A percentile compares a stretch with the other conserved stretches of the same genome.
phyloP scores from a whole-genome alignment of 2,113 vertebrate species.

The Beaufortia kweichowensis region DNA sequence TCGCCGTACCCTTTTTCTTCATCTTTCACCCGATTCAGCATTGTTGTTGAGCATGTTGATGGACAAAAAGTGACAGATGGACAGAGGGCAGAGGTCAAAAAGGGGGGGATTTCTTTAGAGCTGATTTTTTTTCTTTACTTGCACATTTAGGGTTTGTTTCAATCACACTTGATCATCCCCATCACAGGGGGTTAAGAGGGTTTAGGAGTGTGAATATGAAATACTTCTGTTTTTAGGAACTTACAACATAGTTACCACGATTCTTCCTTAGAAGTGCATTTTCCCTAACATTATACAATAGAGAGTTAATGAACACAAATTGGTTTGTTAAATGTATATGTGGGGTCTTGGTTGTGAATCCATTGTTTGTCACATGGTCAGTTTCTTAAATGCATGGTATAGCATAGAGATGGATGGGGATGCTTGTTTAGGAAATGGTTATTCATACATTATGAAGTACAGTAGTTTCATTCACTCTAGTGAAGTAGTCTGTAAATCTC shows the following conservation, averaged over 20 bases:
- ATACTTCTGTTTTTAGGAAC: too few species aligned
- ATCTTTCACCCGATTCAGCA: conserved; percentile 2
- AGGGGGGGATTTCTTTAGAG: neutral
- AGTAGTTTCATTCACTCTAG: too few species aligned
- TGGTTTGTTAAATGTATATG: too few species aligned
- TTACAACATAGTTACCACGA: too few species aligned
- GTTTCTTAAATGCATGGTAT: neutral
- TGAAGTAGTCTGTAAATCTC: too few species aligned
- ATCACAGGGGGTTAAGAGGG: too few species aligned
- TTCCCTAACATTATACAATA: too few species aligned
- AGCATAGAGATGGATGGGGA: neutral
- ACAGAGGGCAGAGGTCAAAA: conserved; percentile 25
- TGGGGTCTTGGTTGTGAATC: neutral
- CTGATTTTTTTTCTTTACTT: neutral
- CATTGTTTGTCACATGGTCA: neutral
- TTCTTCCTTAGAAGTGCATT: too few species aligned
- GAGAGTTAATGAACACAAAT: too few species aligned
- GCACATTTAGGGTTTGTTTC: neutral
- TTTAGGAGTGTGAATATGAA: too few species aligned
- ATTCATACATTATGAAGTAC: too few species aligned
- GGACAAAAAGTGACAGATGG: conserved; percentile 22
- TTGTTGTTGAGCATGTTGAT: neutral
- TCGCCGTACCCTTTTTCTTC: conserved; percentile 1
- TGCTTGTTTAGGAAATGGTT: neutral
- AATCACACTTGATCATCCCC: neutral